Evolutionary conservation across 2,113 vertebrate species (phyloP).

Genomic region (Tiliqua scincoides): DNA sequence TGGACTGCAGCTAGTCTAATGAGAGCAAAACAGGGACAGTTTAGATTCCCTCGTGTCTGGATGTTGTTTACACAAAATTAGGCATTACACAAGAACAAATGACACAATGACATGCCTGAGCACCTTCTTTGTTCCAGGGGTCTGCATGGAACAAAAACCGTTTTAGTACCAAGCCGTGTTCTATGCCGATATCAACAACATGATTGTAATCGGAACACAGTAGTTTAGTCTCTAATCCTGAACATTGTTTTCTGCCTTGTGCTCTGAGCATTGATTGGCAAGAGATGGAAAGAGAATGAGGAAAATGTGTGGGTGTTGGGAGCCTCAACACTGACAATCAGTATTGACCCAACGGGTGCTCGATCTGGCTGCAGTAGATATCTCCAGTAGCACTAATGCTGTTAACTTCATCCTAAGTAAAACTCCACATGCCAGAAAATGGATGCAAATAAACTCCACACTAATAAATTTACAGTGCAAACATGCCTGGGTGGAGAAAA

Average conservation of each 20-base stretch:
- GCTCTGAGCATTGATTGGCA: slow-evolving; percentile 12
- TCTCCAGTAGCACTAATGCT: slow-evolving; percentile 30
- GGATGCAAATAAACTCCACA: slow-evolving; percentile 38
- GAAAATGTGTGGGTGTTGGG: not conserved
- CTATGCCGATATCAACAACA: not conserved
- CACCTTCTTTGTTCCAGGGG: not conserved
- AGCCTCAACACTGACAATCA: slow-evolving; percentile 15
- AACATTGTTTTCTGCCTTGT: not conserved
- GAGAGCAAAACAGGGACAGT: slow-evolving; percentile 7
- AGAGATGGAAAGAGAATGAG: not conserved
- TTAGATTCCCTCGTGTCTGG: slow-evolving; percentile 8
- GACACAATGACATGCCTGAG: not conserved
- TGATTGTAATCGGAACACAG: slow-evolving; percentile 20
- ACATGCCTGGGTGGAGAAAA: not conserved
- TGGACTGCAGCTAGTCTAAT: slow-evolving; percentile 22
- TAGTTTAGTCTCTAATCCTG: not conserved
- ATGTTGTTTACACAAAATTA: slow-evolving; percentile 28
- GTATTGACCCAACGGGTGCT: not conserved
- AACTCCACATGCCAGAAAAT: slow-evolving; percentile 38
- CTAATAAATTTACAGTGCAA: not conserved
- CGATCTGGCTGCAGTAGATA: fast-evolving
- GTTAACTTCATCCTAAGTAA: slow-evolving; percentile 17
- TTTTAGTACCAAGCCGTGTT: slow-evolving; percentile 22
- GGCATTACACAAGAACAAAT: slow-evolving; percentile 1
- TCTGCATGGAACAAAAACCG: slow-evolving; percentile 5